Evolutionary conservation across 2,797 vertebrate species (phyloP), one percentile per base, ranked within the genome.

Genomic region (Gymnoscopelus microlampas): DNA sequence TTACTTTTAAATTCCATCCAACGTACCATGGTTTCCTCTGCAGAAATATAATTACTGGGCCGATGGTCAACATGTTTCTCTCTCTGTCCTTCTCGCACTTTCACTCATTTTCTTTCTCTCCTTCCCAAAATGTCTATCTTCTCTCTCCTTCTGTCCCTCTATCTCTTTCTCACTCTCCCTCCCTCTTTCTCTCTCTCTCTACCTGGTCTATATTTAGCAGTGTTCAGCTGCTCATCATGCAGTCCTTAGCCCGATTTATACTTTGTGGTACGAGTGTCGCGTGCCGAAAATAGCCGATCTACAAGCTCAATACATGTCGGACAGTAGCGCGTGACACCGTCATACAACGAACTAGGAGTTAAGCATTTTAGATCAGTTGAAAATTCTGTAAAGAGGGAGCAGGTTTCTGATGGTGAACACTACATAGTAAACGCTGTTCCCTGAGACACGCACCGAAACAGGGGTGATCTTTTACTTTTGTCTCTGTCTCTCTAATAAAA

Each of bases 131-230:
- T 44, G 39, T 44, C 35, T 63, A 13, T 54, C 15, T 58, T 69
- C 6, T 49, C 76, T 56, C 56, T 54, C 15, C 59, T 68, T 50
- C 71, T 53, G 61, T 44, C 53, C 82, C 60, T 57, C 35, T 68
- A 66, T 12, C 3, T 15, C 50, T 24, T 23, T 12, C 60, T 1
- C 49, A 51, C 59, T 61, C 68, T 63, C 66, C 71, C 70, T 86
- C 79, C n/a, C 54, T 12, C 23, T 11, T 35, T 32, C 19, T 66
- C 39, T n/a, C 77, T 64, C 77, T 62, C 84, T 81, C 85, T 82
- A 87, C 87, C 81, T 83, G 7, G 63, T 87, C 85, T 89, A 88
- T 85, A 87, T 90, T 83, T 87, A 89, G 83, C 78, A 0, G 71
- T 9, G 70, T 69, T 83, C 67, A 66, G 76, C 71, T 56, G 47